A percentile compares a stretch with the other conserved stretches of the same genome.
Evolutionary conservation across 2,888 invertebrate species (phyloP).

Genomic region (Eilema caniola): DNA sequence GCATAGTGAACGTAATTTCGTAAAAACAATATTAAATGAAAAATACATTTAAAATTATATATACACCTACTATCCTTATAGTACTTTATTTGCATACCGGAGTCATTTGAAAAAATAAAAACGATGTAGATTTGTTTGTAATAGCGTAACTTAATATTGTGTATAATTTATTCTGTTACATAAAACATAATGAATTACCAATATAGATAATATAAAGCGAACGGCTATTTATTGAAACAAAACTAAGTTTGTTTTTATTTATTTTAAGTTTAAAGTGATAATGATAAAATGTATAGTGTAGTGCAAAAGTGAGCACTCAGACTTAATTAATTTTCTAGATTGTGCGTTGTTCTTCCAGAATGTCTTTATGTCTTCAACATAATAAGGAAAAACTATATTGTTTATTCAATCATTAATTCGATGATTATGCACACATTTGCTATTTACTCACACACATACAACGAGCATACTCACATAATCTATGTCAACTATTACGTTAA

Average conservation of each 20-base stretch:
- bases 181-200: too few species aligned
- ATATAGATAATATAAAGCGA: background rate
- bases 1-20: background rate
- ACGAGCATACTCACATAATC: constrained; percentile 46
- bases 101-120: too few species aligned
- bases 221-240: background rate
- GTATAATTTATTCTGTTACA: too few species aligned
- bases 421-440: constrained; percentile 33
- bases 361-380: background rate
- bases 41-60: too few species aligned
- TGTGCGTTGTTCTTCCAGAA: background rate
- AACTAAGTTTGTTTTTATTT: background rate
- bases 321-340: constrained; percentile 1
- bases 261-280: background rate
- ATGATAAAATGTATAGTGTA: background rate
- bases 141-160: too few species aligned
- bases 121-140: too few species aligned
- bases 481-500: constrained; percentile 55
- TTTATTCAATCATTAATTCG: constrained; percentile 43
- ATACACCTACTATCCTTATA: too few species aligned
- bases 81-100: too few species aligned
- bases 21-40: too few species aligned
- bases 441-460: constrained; percentile 50
- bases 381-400: background rate
- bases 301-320: background rate